phyloP scores from a whole-genome alignment of 2,113 vertebrate genomes.

The Apodemus speciosus region DNA sequence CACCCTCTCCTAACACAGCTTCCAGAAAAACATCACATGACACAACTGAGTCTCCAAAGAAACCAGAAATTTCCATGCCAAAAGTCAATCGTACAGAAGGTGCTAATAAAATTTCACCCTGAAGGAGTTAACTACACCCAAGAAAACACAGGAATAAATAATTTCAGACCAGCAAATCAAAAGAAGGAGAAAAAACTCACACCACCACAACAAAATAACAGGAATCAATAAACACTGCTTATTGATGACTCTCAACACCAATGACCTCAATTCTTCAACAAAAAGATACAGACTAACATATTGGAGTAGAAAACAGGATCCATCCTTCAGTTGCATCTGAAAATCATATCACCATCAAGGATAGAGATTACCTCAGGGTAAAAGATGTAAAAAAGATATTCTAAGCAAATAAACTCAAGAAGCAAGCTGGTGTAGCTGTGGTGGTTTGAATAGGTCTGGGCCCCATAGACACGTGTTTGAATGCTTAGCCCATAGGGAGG shows the following conservation, averaged over 20 bases:
- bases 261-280: not conserved
- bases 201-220: not conserved
- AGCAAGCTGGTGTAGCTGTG: not conserved
- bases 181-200: not conserved
- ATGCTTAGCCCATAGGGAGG: no score
- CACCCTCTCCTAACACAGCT: no score
- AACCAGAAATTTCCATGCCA: no score
- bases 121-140: not conserved
- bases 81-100: not conserved
- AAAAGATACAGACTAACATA: not conserved
- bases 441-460: no score
- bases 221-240: not conserved
- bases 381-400: not conserved
- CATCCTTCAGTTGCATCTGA: not conserved
- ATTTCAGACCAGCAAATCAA: not conserved
- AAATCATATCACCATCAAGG: not conserved
- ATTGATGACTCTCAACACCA: not conserved
- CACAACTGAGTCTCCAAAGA: no score
- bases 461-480: no score
- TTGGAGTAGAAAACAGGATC: not conserved
- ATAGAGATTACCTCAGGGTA: not conserved
- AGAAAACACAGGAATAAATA: not conserved
- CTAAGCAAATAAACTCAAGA: not conserved
- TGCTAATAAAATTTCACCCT: not conserved
- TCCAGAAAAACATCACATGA: no score